A percentile compares a stretch with the other conserved stretches of the same genome.
Conservation (phyloP, 2,797 vertebrate genomes). For the Chelon auratus region DNA sequence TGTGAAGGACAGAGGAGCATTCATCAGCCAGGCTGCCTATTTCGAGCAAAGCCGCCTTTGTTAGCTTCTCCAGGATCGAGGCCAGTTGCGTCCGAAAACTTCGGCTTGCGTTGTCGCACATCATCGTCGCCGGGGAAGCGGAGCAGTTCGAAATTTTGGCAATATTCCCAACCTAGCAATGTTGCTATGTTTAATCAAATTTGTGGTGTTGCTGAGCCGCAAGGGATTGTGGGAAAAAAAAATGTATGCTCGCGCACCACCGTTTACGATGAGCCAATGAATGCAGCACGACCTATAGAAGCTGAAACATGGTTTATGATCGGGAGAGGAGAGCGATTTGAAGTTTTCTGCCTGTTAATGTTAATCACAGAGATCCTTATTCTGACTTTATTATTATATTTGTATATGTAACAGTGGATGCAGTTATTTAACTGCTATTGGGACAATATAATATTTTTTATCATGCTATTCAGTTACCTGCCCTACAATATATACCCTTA, state of each 20-base stretch:
- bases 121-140: conserved; percentile 60
- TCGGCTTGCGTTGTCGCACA: conserved; percentile 78
- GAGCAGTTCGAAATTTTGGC: conserved; percentile 9
- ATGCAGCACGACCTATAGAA: conserved; percentile 17
- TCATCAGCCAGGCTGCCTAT: conserved; percentile 84
- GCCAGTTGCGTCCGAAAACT: conserved; percentile 82
- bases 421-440: neutral
- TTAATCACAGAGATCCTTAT: fast-evolving
- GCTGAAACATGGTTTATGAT: neutral
- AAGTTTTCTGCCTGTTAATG: no score
- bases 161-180: conserved; percentile 10
- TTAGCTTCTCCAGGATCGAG: conserved; percentile 81
- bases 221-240: conserved; percentile 74
- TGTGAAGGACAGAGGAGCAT: conserved; percentile 80
- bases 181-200: conserved; percentile 41
- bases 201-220: conserved; percentile 47
- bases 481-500: neutral
- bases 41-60: conserved; percentile 81
- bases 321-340: neutral
- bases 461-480: neutral
- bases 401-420: neutral
- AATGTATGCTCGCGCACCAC: neutral
- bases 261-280: conserved; percentile 19
- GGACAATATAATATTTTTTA: no score
- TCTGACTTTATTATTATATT: neutral